Conservation (phyloP, 2,113 vertebrate species). For the Hipposideros armiger region DNA sequence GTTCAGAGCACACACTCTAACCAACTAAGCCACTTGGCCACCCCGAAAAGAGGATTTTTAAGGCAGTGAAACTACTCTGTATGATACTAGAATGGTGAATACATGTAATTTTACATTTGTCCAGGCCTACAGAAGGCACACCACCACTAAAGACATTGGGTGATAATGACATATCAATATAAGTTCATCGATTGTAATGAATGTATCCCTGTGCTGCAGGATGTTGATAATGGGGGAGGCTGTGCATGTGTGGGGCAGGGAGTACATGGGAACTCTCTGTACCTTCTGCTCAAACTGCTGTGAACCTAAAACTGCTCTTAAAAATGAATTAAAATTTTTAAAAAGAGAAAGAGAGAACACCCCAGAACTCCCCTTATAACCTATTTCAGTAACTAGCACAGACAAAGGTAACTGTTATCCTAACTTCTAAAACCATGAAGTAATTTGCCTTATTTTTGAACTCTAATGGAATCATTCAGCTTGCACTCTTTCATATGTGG, state of each 20-base stretch:
- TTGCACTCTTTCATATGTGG: background rate
- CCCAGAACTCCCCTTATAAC: background rate
- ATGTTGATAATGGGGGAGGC: background rate
- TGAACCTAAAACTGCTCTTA: background rate
- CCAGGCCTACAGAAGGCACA: background rate
- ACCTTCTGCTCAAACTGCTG: background rate
- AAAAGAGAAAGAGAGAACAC: background rate
- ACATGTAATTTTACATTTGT: background rate
- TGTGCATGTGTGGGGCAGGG: background rate
- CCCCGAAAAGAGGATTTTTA: background rate
- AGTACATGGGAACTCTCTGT: background rate
- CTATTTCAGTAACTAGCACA: conserved; percentile 37
- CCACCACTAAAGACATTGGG: background rate
- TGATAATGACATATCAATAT: background rate
- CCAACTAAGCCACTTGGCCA: no score
- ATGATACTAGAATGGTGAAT: background rate
- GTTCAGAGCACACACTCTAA: no score
- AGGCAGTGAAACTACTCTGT: background rate
- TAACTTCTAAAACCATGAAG: conserved; percentile 20
- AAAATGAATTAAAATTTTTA: background rate
- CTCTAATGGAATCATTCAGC: conserved; percentile 34
- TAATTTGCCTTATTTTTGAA: conserved; percentile 63
- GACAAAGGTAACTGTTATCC: conserved; percentile 17
- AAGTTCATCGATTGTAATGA: background rate
- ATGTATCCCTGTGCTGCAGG: background rate